Conservation (phyloP, 2,888 invertebrate genomes). For the Athetis lepigone region DNA sequence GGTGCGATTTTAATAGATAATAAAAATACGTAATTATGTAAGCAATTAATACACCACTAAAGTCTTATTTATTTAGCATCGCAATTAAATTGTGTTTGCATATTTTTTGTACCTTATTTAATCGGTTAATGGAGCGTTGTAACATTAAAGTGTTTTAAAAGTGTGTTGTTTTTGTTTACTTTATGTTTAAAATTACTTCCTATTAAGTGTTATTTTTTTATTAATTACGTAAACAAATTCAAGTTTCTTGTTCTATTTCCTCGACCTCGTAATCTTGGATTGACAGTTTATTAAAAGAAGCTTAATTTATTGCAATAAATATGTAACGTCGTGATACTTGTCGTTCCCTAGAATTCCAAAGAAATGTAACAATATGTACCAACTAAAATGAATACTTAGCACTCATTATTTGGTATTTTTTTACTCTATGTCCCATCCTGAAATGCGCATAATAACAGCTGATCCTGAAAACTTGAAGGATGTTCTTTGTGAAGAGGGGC, state of each 20-base stretch:
- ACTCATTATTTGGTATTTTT: no score
- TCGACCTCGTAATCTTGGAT: neutral
- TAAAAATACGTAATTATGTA: conserved; percentile 13
- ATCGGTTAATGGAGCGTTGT: conserved; percentile 37
- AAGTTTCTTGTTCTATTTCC: conserved; percentile 3
- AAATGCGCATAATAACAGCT: no score
- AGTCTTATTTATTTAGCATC: conserved; percentile 16
- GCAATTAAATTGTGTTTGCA: conserved; percentile 44
- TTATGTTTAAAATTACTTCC: conserved; percentile 46
- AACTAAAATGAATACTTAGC: no score
- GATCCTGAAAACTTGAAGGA: no score
- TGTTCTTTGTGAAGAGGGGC: no score
- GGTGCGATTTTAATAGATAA: neutral
- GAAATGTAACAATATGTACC: no score
- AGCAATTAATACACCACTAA: conserved; percentile 24
- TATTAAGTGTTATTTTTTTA: conserved; percentile 3
- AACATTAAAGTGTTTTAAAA: conserved; percentile 12
- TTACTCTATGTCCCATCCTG: no score
- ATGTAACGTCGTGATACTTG: no score
- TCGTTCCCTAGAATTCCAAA: no score
- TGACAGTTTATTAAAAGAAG: neutral
- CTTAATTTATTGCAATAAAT: neutral
- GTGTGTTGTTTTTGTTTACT: conserved; percentile 39
- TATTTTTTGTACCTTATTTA: conserved; percentile 22
- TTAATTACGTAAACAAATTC: conserved; percentile 29